Evolutionary conservation across 2,797 vertebrate species (phyloP).

Genomic region (Alosa sapidissima): DNA sequence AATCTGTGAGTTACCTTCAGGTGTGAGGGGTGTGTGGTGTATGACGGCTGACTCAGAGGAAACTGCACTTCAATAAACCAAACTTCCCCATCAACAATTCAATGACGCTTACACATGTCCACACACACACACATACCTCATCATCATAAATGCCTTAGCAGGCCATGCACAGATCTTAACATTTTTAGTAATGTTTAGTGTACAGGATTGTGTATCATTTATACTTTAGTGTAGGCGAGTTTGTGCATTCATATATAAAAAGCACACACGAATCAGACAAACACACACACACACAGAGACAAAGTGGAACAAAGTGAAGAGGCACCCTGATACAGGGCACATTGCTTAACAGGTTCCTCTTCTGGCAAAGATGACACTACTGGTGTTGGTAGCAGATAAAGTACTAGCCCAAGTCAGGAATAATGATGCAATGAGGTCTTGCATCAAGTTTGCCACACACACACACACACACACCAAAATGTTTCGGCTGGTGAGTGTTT

Average conservation of each 20-base stretch:
- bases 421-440: neutral
- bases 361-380: neutral
- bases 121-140: neutral
- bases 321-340: neutral
- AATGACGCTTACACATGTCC: neutral
- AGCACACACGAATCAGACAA: neutral
- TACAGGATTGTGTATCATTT: too few species aligned
- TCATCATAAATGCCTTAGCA: neutral
- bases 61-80: neutral
- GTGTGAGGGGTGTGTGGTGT: neutral
- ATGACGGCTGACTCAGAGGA: neutral
- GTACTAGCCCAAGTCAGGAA: neutral
- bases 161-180: neutral
- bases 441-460: neutral
- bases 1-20: neutral
- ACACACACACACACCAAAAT: neutral
- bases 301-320: neutral
- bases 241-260: neutral
- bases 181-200: too few species aligned
- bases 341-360: neutral
- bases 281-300: neutral
- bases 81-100: neutral
- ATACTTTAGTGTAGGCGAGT: too few species aligned
- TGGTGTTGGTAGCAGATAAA: neutral
- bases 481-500: neutral